These are phyloP conservation scores for Diuraphis noxia DNA, from an alignment of 1,140 invertebrate species.

Conservation along the genomic window DNA sequence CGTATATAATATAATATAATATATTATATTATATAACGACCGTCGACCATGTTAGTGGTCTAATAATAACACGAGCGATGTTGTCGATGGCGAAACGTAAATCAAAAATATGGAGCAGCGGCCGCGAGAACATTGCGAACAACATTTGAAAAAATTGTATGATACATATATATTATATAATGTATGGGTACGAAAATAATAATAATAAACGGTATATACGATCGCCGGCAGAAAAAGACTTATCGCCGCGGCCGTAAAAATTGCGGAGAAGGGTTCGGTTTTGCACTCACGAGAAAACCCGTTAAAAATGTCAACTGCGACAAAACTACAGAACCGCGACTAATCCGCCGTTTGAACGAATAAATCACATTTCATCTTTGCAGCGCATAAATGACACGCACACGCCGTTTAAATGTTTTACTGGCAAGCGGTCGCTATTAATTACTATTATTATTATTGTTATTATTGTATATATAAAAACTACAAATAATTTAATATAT, in stretches of 20 bases:
- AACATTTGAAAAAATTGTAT: not conserved
- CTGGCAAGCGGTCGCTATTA: not conserved
- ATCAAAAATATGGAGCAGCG: not conserved
- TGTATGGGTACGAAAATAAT: not conserved
- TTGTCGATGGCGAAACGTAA: not conserved
- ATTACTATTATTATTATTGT: not conserved
- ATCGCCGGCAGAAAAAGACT: not conserved
- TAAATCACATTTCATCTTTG: conserved; percentile 2
- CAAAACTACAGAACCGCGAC: conserved; percentile 49
- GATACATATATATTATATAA: not conserved
- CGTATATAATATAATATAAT: not conserved
- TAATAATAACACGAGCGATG: not conserved
- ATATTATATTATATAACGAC: not conserved
- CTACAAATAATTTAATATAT: not conserved
- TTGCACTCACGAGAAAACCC: not conserved
- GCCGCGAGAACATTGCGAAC: not conserved
- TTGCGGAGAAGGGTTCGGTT: not conserved
- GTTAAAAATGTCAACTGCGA: conserved; percentile 33
- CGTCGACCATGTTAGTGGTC: not conserved
- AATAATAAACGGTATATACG: not conserved
- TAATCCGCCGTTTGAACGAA: conserved; percentile 29
- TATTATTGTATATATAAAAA: too few species aligned
- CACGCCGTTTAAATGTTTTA: conserved; percentile 7
- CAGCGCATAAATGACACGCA: not conserved
- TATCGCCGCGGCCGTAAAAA: not conserved